Conservation (phyloP, 2,797 vertebrate genomes). For the Eulemur coronatus region DNA sequence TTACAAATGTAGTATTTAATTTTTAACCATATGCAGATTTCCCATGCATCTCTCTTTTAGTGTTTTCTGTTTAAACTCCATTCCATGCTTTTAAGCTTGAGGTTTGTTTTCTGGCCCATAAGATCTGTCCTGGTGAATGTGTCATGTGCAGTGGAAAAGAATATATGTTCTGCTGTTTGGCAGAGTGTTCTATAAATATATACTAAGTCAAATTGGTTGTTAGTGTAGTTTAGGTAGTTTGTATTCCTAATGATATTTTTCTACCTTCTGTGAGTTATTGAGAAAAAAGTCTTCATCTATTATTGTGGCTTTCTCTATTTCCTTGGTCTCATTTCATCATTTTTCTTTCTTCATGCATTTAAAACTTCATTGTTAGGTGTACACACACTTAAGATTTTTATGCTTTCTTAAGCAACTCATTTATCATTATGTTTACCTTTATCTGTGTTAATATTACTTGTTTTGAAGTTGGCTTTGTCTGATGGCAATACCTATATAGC, state of each 20-base stretch:
- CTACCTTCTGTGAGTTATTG: not conserved
- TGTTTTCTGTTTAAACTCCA: not conserved
- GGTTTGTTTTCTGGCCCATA: not conserved
- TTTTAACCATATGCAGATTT: not conserved
- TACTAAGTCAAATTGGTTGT: not conserved
- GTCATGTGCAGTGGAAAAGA: not conserved
- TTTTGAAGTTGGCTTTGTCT: not conserved
- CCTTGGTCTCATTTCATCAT: not conserved
- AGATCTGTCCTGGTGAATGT: not conserved
- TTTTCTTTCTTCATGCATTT: not conserved
- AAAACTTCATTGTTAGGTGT: not conserved
- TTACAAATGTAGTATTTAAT: not conserved
- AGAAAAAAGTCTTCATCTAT: not conserved
- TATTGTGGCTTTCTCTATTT: not conserved
- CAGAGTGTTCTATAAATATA: not conserved
- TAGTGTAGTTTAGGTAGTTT: not conserved
- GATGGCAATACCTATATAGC: not conserved
- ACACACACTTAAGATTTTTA: not conserved
- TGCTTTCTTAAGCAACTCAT: not conserved
- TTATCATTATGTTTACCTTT: not conserved
- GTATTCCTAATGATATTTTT: not conserved
- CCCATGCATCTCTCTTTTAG: not conserved
- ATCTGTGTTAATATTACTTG: not conserved
- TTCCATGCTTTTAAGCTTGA: not conserved
- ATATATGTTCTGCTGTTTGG: not conserved